Percentiles rank a stretch among this genome's conserved stretches.
These are phyloP conservation scores for Illadopsis cleaveri DNA, from an alignment of 2,113 vertebrate species.

Conservation along the genomic window DNA sequence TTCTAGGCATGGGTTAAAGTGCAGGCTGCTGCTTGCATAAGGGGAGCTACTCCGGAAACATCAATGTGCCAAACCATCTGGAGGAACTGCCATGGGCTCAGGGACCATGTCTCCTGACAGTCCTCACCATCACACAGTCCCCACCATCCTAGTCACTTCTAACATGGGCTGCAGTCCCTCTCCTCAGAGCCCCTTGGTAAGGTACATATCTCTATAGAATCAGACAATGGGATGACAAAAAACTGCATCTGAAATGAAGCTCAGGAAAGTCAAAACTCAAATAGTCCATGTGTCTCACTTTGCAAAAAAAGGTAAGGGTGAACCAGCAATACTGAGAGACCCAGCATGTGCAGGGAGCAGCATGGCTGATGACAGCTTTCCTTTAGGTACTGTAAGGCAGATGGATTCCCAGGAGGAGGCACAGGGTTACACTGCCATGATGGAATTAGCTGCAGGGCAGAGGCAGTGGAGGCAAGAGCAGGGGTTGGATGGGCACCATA, in stretches of 20 bases:
- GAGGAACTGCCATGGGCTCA: not conserved
- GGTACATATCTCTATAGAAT: rapidly evolving
- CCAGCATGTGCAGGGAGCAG: not conserved
- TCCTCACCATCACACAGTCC: not conserved
- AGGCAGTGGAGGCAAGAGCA: not conserved
- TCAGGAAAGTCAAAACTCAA: not conserved
- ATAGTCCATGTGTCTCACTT: not conserved
- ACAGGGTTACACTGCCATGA: not conserved
- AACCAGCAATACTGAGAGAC: not conserved
- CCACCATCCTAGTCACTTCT: not conserved
- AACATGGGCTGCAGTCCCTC: not conserved
- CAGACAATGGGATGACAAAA: not conserved
- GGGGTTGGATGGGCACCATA: not conserved
- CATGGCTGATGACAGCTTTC: not conserved
- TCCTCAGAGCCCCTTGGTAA: not conserved
- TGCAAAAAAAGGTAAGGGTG: not conserved
- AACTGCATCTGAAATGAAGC: not conserved
- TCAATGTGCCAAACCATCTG: not conserved
- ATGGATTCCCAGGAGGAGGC: not conserved
- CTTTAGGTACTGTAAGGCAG: not conserved
- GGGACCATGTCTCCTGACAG: not conserved
- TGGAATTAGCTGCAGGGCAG: not conserved
- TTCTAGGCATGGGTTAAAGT: conserved; percentile 8
- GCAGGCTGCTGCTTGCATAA: not conserved
- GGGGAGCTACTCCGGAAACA: not conserved